Evolutionary conservation across 2,113 vertebrate species (phyloP).

Genomic region (Poicephalus gulielmi): DNA sequence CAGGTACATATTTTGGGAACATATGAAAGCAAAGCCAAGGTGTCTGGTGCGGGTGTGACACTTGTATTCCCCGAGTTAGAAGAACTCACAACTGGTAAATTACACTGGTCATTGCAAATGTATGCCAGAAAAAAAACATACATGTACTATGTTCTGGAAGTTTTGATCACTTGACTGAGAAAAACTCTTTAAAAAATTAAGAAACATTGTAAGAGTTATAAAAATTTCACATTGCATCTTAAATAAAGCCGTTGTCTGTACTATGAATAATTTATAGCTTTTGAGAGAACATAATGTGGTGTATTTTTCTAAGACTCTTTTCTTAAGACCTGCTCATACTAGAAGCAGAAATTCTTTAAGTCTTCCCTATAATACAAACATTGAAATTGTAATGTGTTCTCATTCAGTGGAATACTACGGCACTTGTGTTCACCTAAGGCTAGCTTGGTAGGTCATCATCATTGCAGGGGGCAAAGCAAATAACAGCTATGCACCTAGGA

Average conservation of each 20-base stretch:
- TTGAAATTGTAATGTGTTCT: not conserved
- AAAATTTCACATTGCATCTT: not conserved
- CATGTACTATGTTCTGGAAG: not conserved
- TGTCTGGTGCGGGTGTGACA: not conserved
- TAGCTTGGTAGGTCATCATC: not conserved
- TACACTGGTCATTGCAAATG: rapidly evolving
- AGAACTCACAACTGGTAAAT: not conserved
- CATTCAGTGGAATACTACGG: not conserved
- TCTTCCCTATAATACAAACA: not conserved
- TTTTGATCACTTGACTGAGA: not conserved
- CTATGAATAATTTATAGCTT: not conserved
- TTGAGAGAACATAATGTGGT: not conserved
- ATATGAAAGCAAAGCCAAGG: not conserved
- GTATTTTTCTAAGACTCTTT: not conserved
- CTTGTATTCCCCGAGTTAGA: not conserved
- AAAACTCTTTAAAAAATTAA: not conserved
- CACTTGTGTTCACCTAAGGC: not conserved
- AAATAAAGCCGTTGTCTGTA: not conserved
- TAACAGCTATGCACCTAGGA: not conserved
- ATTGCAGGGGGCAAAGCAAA: not conserved
- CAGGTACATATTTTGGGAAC: not conserved
- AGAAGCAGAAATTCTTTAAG: not conserved
- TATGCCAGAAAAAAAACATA: not conserved
- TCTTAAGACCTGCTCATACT: not conserved
- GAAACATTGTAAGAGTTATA: not conserved